These are phyloP conservation scores for Tetranychus truncatus DNA, from an alignment of 2,888 invertebrate genomes.

Conservation along the genomic window DNA sequence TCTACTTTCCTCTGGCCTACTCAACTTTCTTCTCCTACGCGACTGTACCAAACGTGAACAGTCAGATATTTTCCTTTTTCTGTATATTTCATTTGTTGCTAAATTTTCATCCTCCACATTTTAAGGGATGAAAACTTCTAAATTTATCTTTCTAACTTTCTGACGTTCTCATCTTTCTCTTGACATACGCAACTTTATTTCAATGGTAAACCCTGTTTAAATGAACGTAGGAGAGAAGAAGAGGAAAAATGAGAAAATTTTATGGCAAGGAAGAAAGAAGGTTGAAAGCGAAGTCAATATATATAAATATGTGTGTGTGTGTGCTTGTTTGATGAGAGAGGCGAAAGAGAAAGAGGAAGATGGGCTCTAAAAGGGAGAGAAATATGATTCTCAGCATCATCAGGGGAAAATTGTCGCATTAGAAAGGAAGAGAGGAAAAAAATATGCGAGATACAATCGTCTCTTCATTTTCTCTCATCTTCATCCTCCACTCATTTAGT, in stretches of 20 bases:
- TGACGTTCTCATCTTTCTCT: neutral
- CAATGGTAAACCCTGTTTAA: neutral
- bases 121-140: neutral
- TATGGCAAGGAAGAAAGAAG: slow-evolving; percentile 2
- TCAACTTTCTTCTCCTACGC: neutral
- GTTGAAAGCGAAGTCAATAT: neutral
- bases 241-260: neutral
- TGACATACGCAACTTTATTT: neutral
- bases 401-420: neutral
- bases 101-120: neutral
- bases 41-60: neutral
- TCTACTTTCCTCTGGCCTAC: neutral
- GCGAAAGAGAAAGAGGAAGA: slow-evolving; percentile 3
- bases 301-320: neutral
- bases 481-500: neutral
- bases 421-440: neutral
- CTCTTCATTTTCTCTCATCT: neutral
- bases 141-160: neutral
- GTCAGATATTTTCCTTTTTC: too few relatives aligned
- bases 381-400: slow-evolving; percentile 3
- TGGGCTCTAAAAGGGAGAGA: neutral
- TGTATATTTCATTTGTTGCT: neutral
- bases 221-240: slow-evolving; percentile 3
- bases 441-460: neutral
- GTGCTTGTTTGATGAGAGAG: neutral